phyloP scores from a whole-genome alignment of 2,888 invertebrate species.

The Rosalia funebris region DNA sequence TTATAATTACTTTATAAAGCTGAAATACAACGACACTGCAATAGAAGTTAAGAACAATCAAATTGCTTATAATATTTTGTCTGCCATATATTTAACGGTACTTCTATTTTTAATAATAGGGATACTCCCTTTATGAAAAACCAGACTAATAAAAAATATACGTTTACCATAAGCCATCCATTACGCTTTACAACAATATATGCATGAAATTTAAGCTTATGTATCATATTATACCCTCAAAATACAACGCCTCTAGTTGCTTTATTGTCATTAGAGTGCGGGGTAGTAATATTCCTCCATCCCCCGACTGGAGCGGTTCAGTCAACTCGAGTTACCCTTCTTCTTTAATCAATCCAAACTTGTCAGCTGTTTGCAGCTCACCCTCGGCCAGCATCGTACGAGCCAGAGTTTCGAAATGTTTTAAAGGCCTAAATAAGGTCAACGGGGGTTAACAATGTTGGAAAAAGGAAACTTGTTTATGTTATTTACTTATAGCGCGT shows the following conservation, averaged over 20 bases:
- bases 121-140: too few species aligned
- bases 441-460: conserved; percentile 1
- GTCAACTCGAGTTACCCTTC: conserved; percentile 13
- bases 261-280: conserved; percentile 5
- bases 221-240: neutral
- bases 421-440: conserved; percentile 6
- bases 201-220: neutral
- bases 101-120: too few species aligned
- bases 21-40: too few species aligned
- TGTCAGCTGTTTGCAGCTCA: conserved; percentile 14
- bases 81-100: too few species aligned
- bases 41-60: too few species aligned
- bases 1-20: too few species aligned
- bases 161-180: too few species aligned
- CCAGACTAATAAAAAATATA: too few species aligned
- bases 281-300: conserved; percentile 9
- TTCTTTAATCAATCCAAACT: conserved; percentile 20
- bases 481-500: conserved; percentile 8
- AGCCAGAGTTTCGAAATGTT: neutral
- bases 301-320: conserved; percentile 3
- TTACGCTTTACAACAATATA: too few species aligned
- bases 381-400: conserved; percentile 4
- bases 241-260: neutral
- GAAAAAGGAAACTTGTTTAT: conserved; percentile 12
- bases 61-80: too few species aligned